Evolutionary conservation across 1,140 invertebrate genomes (phyloP).

Genomic region (Oncopeltus fasciatus): DNA sequence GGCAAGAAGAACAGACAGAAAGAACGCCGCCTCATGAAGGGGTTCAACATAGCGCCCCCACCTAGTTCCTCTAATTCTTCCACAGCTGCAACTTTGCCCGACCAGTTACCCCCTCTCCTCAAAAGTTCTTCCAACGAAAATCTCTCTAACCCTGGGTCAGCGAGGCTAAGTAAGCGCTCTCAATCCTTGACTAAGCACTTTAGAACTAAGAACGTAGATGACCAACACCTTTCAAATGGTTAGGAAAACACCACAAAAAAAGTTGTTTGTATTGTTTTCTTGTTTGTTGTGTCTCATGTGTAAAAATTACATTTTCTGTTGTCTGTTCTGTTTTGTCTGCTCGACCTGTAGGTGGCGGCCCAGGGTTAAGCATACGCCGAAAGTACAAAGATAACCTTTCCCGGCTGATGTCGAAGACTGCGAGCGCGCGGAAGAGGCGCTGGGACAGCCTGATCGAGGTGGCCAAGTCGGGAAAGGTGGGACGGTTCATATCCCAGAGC

Average conservation of each 20-base stretch:
- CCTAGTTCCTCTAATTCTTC: conserved; percentile 28
- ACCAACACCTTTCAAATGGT: no score
- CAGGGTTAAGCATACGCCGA: not conserved
- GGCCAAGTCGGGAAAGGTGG: conserved; percentile 60
- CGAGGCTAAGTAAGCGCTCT: conserved; percentile 30
- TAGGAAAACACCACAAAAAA: no score
- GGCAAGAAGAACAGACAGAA: conserved; percentile 88
- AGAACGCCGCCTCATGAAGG: conserved; percentile 82
- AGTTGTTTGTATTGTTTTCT: no score
- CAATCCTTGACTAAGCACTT: no score
- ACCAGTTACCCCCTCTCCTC: conserved; percentile 54
- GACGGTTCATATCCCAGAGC: conserved; percentile 54
- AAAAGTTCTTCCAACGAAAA: conserved; percentile 24
- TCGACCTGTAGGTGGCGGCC: not conserved
- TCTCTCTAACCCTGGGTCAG: conserved; percentile 24
- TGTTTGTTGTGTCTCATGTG: no score
- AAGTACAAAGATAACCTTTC: conserved; percentile 16
- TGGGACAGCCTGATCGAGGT: conserved; percentile 69
- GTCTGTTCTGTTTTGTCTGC: not conserved
- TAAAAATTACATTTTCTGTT: no score
- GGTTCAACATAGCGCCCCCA: conserved; percentile 71
- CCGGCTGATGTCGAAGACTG: conserved; percentile 14
- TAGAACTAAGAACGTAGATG: no score
- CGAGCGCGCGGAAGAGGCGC: conserved; percentile 31
- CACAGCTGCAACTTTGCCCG: conserved; percentile 42